phyloP scores from a whole-genome alignment of 1,140 invertebrate species.

The Gonatopus flavifemur region DNA sequence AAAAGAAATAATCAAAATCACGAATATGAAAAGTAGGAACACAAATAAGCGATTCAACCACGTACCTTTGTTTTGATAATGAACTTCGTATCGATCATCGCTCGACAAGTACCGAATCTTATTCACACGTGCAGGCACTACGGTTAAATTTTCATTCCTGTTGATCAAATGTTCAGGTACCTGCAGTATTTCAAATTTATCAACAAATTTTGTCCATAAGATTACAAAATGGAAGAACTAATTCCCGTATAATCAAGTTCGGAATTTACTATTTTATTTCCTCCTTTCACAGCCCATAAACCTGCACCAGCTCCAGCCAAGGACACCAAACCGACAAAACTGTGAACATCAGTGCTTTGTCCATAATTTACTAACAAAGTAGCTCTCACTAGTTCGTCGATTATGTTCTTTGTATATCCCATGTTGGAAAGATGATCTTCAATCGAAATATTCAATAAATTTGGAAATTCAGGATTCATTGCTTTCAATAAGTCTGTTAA shows the following conservation, averaged over 20 bases:
- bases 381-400: slow-evolving; percentile 63
- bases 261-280: slow-evolving; percentile 64
- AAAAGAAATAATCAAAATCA: slow-evolving; percentile 24
- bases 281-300: slow-evolving; percentile 66
- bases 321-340: slow-evolving; percentile 65
- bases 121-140: slow-evolving; percentile 44
- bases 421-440: slow-evolving; percentile 49
- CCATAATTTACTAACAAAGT: slow-evolving; percentile 67
- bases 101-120: slow-evolving; percentile 35
- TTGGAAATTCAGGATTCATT: slow-evolving; percentile 59
- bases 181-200: slow-evolving; percentile 27
- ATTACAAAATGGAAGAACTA: slow-evolving; percentile 27
- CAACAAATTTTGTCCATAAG: neutral
- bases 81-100: slow-evolving; percentile 35
- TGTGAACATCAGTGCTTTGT: slow-evolving; percentile 62
- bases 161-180: slow-evolving; percentile 44
- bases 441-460: slow-evolving; percentile 54
- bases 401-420: slow-evolving; percentile 55
- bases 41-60: neutral
- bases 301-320: slow-evolving; percentile 60
- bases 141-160: slow-evolving; percentile 44
- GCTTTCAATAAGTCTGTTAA: slow-evolving; percentile 58
- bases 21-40: slow-evolving; percentile 11
- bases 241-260: no score
- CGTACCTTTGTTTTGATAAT: slow-evolving; percentile 29